phyloP scores from a whole-genome alignment of 2,797 vertebrate species.

The Darevskia mixta region DNA sequence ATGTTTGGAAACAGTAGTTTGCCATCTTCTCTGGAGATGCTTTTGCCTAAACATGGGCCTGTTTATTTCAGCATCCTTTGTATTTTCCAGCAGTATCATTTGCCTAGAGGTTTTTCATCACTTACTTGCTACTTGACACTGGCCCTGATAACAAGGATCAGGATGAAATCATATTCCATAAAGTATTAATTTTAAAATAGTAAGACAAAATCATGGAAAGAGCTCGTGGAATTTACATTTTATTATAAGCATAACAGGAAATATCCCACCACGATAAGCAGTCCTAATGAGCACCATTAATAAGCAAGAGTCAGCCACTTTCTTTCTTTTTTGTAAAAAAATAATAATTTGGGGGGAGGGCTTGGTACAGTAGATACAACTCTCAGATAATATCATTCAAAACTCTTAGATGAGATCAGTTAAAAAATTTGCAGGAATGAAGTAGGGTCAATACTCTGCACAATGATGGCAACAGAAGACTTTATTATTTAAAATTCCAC shows the following conservation, averaged over 20 bases:
- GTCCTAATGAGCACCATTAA: not conserved
- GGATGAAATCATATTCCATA: slow-evolving; percentile 48
- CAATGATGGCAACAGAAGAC: too few relatives aligned
- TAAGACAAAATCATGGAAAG: not conserved
- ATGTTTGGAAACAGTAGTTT: not conserved
- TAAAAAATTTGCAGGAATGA: not conserved
- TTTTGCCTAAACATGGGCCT: not conserved
- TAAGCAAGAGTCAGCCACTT: not conserved
- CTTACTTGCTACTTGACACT: slow-evolving; percentile 19
- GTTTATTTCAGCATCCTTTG: not conserved
- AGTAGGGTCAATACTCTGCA: not conserved
- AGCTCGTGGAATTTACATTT: not conserved
- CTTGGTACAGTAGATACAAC: not conserved
- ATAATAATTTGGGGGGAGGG: too few relatives aligned
- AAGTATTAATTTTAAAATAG: slow-evolving; percentile 45
- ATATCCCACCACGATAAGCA: not conserved
- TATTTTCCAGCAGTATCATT: slow-evolving; percentile 33
- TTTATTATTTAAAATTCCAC: not conserved
- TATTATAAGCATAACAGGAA: not conserved
- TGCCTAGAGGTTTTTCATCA: slow-evolving; percentile 1
- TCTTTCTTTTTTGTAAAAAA: not conserved
- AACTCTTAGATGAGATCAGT: not conserved
- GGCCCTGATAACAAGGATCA: not conserved
- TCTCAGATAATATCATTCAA: not conserved
- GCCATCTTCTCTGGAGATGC: not conserved